phyloP scores from a whole-genome alignment of 2,113 vertebrate species.

The Ciconia maguari region DNA sequence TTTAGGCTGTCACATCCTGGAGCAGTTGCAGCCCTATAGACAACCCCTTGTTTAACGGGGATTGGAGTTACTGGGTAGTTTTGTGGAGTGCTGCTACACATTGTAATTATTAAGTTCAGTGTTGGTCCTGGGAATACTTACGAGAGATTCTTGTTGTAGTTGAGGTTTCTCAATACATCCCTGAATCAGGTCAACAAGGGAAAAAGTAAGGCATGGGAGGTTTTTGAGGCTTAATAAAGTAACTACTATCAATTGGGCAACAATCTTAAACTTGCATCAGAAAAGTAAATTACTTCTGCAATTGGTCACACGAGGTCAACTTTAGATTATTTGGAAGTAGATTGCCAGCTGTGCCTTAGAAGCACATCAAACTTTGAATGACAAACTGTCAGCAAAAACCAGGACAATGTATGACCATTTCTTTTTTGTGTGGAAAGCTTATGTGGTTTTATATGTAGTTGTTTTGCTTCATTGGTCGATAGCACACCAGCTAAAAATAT shows the following conservation, averaged over 20 bases:
- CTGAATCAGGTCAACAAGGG: neutral
- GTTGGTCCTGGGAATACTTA: neutral
- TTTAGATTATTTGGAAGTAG: slow-evolving; percentile 24
- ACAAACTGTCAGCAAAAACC: neutral
- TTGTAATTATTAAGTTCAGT: neutral
- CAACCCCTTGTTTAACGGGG: neutral
- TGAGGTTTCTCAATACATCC: neutral
- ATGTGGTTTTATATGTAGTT: neutral
- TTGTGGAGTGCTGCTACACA: neutral
- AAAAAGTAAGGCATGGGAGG: neutral
- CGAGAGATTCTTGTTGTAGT: neutral
- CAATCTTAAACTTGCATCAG: slow-evolving; percentile 19
- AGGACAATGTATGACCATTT: neutral
- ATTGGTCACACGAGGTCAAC: neutral
- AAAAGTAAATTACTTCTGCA: slow-evolving; percentile 24
- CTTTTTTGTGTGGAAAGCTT: neutral
- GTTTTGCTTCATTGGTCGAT: slow-evolving; percentile 14
- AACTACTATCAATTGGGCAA: neutral
- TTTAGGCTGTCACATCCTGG: neutral
- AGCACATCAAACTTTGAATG: neutral
- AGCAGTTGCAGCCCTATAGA: neutral
- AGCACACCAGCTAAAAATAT: slow-evolving; percentile 39
- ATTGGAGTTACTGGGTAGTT: neutral
- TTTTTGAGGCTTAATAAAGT: neutral
- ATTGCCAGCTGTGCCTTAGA: neutral